These are phyloP conservation scores for Dermochelys coriacea DNA, from an alignment of 2,797 vertebrate genomes.

Conservation along the genomic window DNA sequence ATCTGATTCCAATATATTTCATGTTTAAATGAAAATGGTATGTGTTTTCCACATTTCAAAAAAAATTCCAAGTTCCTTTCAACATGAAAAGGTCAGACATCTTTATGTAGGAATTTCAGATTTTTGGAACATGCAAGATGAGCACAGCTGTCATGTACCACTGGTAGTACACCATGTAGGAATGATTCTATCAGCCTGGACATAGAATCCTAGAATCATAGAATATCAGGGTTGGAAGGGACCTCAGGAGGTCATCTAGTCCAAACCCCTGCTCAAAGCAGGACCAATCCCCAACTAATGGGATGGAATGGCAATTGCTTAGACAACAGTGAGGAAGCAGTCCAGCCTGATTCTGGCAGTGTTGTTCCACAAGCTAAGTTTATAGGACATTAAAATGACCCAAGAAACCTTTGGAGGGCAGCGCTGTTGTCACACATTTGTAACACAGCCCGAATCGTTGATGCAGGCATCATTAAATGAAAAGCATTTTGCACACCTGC, in stretches of 20 bases:
- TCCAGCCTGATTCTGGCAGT: not conserved
- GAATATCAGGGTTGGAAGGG: too few relatives aligned
- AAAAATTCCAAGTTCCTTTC: not conserved
- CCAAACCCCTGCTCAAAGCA: too few relatives aligned
- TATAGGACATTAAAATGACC: not conserved
- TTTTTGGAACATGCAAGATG: not conserved
- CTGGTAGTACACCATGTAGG: not conserved
- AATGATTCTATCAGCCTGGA: not conserved
- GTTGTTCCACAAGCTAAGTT: not conserved
- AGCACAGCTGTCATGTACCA: not conserved
- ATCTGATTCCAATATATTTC: not conserved
- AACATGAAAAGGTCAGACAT: not conserved
- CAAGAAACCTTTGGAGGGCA: not conserved
- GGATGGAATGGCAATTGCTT: not conserved
- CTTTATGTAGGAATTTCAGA: not conserved
- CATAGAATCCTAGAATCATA: too few relatives aligned
- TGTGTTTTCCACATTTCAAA: not conserved
- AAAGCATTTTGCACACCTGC: not conserved
- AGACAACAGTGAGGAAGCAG: not conserved
- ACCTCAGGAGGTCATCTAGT: too few relatives aligned
- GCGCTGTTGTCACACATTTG: not conserved
- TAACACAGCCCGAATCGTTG: not conserved
- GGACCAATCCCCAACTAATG: too few relatives aligned
- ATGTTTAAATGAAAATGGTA: not conserved
- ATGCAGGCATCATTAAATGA: not conserved